These are phyloP conservation scores for Brotula barbata DNA, from an alignment of 2,797 vertebrate species.

Conservation along the genomic window DNA sequence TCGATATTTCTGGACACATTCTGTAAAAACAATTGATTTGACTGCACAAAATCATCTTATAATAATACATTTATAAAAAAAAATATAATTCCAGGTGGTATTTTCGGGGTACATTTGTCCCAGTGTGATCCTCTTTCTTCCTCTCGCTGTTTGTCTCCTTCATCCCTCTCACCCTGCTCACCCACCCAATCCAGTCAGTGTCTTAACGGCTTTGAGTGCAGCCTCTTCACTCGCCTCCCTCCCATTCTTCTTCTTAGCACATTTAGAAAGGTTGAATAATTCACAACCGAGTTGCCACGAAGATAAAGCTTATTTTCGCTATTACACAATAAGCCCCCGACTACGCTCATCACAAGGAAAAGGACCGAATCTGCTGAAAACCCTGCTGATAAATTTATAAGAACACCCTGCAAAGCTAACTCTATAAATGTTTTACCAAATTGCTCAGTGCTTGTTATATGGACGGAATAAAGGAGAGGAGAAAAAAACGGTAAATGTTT, in stretches of 20 bases:
- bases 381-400: constrained; percentile 81
- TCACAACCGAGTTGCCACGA: constrained; percentile 67
- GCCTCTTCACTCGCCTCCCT: constrained; percentile 25
- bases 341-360: constrained; percentile 35
- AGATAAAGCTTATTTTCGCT: constrained; percentile 69
- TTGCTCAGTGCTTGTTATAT: constrained; percentile 56
- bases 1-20: no score
- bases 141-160: not conserved
- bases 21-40: no score
- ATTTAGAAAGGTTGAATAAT: constrained; percentile 74
- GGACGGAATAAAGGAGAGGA: constrained; percentile 32
- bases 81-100: not conserved
- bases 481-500: constrained; percentile 22
- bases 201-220: constrained; percentile 37
- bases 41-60: no score
- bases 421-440: constrained; percentile 73
- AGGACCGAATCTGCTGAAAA: constrained; percentile 63
- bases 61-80: no score
- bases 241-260: constrained; percentile 41
- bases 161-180: constrained; percentile 16
- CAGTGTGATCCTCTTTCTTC: constrained; percentile 17
- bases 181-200: constrained; percentile 1
- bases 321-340: constrained; percentile 74
- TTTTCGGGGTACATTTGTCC: constrained; percentile 11
- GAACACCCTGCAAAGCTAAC: constrained; percentile 77